Evolutionary conservation across 2,113 vertebrate species (phyloP).

Genomic region (Stictonetta naevosa): DNA sequence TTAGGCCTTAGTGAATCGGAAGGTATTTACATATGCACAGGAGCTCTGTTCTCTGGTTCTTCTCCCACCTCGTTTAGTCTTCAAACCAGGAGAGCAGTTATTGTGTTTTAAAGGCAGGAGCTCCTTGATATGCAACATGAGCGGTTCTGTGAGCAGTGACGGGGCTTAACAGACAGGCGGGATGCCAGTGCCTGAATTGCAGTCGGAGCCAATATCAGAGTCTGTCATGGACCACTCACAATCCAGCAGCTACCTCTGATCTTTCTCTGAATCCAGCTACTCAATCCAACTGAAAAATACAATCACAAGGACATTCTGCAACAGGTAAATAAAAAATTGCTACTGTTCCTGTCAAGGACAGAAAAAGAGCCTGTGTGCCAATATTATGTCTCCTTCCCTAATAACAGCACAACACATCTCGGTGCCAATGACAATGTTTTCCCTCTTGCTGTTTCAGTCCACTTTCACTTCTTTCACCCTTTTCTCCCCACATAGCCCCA

Average conservation of each 20-base stretch:
- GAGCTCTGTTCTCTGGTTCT: neutral
- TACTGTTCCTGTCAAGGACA: neutral
- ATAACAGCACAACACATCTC: neutral
- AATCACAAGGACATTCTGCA: neutral
- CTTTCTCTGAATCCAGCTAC: neutral
- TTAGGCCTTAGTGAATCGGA: neutral
- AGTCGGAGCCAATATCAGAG: neutral
- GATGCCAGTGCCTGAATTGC: neutral
- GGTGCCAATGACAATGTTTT: neutral
- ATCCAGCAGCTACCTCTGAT: neutral
- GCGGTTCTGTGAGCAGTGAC: neutral
- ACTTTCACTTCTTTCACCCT: neutral
- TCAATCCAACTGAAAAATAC: neutral
- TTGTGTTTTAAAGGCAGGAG: neutral
- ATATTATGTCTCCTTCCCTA: neutral
- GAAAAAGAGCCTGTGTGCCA: neutral
- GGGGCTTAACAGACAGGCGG: neutral
- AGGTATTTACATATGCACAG: fast-evolving
- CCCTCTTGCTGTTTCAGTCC: neutral
- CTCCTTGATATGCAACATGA: neutral
- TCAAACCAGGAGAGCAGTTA: neutral
- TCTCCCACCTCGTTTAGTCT: neutral
- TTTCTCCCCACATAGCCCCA: neutral
- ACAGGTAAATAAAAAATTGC: neutral
- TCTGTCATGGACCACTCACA: neutral